Evolutionary conservation across 2,113 vertebrate genomes (phyloP).

Genomic region (Myotis davidii): DNA sequence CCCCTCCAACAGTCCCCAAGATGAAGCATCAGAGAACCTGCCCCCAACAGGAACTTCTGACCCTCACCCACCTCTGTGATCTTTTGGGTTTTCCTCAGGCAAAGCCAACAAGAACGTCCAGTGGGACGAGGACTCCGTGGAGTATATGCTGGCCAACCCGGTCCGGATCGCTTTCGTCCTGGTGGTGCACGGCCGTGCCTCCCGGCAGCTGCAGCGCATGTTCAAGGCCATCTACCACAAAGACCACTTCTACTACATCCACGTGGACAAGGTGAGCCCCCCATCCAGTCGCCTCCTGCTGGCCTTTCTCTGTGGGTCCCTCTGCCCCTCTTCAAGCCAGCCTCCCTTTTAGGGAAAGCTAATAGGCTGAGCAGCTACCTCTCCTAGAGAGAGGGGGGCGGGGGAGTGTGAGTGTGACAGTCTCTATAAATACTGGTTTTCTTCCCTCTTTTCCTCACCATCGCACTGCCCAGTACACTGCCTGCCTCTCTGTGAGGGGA

Average conservation of each 20-base stretch:
- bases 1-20: rapidly evolving
- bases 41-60: not conserved
- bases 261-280: conserved; percentile 95
- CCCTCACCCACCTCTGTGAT: not conserved
- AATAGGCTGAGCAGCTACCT: not conserved
- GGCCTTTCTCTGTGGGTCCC: conserved; percentile 24
- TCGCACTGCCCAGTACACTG: not conserved
- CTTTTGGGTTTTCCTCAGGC: conserved; percentile 85
- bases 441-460: not conserved
- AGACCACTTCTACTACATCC: conserved; percentile 98
- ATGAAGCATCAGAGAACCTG: not conserved
- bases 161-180: conserved; percentile 96
- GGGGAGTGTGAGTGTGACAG: no score
- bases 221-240: conserved; percentile 99
- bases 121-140: conserved; percentile 96
- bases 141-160: conserved; percentile 90
- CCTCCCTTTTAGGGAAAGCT: conserved; percentile 11
- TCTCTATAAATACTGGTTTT: not conserved
- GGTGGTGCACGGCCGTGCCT: conserved; percentile 96
- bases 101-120: conserved; percentile 95
- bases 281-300: not conserved
- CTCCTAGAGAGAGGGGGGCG: not conserved
- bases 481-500: not conserved
- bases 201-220: conserved; percentile 96
- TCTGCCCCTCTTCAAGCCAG: conserved; percentile 20